Evolutionary conservation across 2,888 invertebrate species (phyloP).

Genomic region (Deilephila porcellus): DNA sequence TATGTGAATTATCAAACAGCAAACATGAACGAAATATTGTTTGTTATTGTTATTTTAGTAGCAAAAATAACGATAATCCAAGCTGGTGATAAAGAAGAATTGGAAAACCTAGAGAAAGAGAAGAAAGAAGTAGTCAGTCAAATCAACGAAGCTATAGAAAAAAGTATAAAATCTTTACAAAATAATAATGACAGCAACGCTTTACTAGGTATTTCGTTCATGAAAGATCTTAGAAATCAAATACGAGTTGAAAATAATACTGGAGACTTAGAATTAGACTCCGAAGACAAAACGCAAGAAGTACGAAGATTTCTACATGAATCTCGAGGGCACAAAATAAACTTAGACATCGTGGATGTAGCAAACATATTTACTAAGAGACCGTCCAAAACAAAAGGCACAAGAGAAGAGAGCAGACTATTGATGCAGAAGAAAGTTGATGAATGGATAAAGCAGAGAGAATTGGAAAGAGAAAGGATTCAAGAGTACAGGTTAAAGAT

Average conservation of each 20-base stretch:
- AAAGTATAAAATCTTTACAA: constrained; percentile 49
- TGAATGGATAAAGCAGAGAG: constrained; percentile 51
- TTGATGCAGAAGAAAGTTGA: constrained; percentile 50
- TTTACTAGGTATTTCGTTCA: constrained; percentile 46
- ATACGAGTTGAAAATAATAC: constrained; percentile 47
- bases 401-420: constrained; percentile 32
- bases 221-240: constrained; percentile 54
- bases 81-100: constrained; percentile 39
- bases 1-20: background rate
- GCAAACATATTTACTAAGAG: constrained; percentile 35
- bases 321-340: background rate
- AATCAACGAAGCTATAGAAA: constrained; percentile 60
- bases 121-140: constrained; percentile 50
- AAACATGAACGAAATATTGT: background rate
- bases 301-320: constrained; percentile 18
- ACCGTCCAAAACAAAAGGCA: constrained; percentile 33
- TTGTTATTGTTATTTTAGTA: constrained; percentile 16
- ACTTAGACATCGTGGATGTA: constrained; percentile 36
- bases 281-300: constrained; percentile 30
- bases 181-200: constrained; percentile 55
- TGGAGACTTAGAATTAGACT: constrained; percentile 31
- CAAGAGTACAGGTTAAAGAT: constrained; percentile 38
- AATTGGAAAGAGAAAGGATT: constrained; percentile 48
- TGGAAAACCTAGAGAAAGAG: constrained; percentile 51
- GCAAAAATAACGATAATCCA: background rate